Evolutionary conservation across 2,113 vertebrate species (phyloP).

Genomic region (Macroglossus sobrinus): DNA sequence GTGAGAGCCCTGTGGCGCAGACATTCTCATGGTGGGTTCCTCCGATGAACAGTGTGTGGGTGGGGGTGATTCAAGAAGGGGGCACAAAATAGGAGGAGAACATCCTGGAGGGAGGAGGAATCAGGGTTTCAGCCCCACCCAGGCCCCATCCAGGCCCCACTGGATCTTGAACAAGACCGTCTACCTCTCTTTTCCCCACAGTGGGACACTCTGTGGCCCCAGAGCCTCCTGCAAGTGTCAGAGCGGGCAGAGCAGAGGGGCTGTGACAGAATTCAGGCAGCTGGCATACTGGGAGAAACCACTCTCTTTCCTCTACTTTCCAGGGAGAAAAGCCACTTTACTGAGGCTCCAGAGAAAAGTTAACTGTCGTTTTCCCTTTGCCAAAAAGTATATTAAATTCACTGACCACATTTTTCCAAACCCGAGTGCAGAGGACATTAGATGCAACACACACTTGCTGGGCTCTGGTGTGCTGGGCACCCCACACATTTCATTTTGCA

Average conservation of each 20-base stretch:
- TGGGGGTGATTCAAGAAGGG: neutral
- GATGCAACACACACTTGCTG: slow-evolving; percentile 54
- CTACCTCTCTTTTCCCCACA: neutral
- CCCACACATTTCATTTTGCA: slow-evolving; percentile 71
- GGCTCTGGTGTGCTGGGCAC: slow-evolving; percentile 62
- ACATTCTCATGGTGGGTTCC: neutral
- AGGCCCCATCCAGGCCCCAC: neutral
- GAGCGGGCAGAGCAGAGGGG: slow-evolving; percentile 38
- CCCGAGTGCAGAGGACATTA: slow-evolving; percentile 62
- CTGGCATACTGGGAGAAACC: slow-evolving; percentile 18
- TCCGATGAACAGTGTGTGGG: neutral
- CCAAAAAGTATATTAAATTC: slow-evolving; percentile 78
- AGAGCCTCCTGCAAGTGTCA: neutral
- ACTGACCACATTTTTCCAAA: slow-evolving; percentile 78
- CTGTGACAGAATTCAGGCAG: neutral
- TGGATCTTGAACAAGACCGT: neutral
- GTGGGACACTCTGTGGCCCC: neutral
- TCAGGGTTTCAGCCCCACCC: neutral
- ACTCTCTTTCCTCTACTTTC: slow-evolving; percentile 28
- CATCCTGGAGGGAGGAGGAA: neutral
- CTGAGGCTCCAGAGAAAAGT: slow-evolving; percentile 49
- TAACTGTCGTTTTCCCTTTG: slow-evolving; percentile 72
- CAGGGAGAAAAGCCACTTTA: slow-evolving; percentile 61
- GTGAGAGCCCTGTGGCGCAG: neutral
- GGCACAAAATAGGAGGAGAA: neutral